These are phyloP conservation scores for Drosophila parthenogenetica DNA, from an alignment of 2,888 invertebrate species.

Conservation along the genomic window DNA sequence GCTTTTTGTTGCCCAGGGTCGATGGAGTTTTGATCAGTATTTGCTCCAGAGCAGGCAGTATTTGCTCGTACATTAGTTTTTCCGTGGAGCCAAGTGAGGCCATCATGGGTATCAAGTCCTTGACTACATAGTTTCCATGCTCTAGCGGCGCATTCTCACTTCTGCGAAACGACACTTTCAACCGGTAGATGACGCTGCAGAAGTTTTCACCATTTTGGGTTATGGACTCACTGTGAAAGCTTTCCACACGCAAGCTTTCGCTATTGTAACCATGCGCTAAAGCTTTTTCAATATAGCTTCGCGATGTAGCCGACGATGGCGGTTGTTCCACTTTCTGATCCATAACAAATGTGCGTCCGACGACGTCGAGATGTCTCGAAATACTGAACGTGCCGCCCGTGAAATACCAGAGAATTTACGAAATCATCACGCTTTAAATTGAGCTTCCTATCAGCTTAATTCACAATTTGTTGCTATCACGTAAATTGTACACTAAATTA, in stretches of 20 bases:
- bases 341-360: conserved; percentile 46
- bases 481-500: conserved; percentile 2
- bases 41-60: conserved; percentile 68
- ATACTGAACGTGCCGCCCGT: conserved; percentile 33
- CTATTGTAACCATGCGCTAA: conserved; percentile 42
- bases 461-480: conserved; percentile 29
- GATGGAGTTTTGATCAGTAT: conserved; percentile 39
- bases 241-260: conserved; percentile 48
- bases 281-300: conserved; percentile 52
- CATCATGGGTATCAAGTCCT: conserved; percentile 68
- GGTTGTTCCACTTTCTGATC: conserved; percentile 15
- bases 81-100: conserved; percentile 71
- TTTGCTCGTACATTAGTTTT: conserved; percentile 60
- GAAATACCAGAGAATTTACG: conserved; percentile 23
- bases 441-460: conserved; percentile 15
- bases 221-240: conserved; percentile 40
- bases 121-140: conserved; percentile 57
- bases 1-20: conserved; percentile 42
- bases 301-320: conserved; percentile 6
- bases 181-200: conserved; percentile 77
- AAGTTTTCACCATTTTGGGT: conserved; percentile 76
- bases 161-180: conserved; percentile 55
- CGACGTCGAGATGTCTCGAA: conserved; percentile 16
- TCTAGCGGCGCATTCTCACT: conserved; percentile 29
- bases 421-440: conserved; percentile 18